Evolutionary conservation across 2,888 invertebrate genomes (phyloP), one percentile per base, ranked within the genome.

Genomic region (Aphodius granarius): DNA sequence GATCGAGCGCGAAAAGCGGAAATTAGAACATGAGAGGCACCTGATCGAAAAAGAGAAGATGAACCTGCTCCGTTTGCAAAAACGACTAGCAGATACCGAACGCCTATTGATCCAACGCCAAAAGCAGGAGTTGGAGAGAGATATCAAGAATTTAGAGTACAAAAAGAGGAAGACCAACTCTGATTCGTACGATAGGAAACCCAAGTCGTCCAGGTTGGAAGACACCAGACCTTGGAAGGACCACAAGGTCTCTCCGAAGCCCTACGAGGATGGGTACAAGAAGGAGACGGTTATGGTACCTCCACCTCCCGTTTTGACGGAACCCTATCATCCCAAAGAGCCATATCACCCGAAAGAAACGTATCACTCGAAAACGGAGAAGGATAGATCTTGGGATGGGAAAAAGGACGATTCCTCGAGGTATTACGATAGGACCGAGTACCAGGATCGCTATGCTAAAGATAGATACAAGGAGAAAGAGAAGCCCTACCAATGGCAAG

Each of bases 21-120:
- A 78, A 43, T 65, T 78, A 73, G 78, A 79, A 6, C 64, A 76
- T 13, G 79, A 81, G 23, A 78, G 78, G 21, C 68, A 75, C 6
- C 73, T 79, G 43, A 77, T 78, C 5, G 79, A 80, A 63, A 77
- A 76, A 63, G 76, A 79, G 21, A 79, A 79, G 23, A 64, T 77
- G 6, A 77, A 79, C 13, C 74, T 80, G 17, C 6, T 76, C 23
- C 74, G 77, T 43, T 74, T 73, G 20, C 77, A 77, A 63, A 77
- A 74, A 19, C 63, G 63, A 17, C 71, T 70, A 2, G 68, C 71
- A 5, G 76, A 65, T 6, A 63, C 68, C 16, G 68, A 71, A 43
- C 17, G 74, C 13, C 22, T 66, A 5, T 17, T 72, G 17, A 19
- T 73, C n/a, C 65, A 66, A 16, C 73, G 73, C 1, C 73, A 73